phyloP scores from a whole-genome alignment of 1,140 invertebrate genomes.

The Mizuhopecten yessoensis region DNA sequence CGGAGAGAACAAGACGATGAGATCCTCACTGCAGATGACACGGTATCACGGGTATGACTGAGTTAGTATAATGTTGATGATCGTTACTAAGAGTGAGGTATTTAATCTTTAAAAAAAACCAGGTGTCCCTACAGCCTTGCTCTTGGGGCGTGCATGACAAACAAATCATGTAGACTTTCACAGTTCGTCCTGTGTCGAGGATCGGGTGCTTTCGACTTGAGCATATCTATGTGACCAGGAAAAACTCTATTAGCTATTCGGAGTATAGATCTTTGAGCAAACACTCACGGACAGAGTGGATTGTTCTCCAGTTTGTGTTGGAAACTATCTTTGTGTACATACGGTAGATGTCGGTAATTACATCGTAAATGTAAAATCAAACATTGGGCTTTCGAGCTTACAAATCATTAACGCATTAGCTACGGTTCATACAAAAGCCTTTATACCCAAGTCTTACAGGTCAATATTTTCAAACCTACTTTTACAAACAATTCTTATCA shows the following conservation, averaged over 20 bases:
- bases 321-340: conserved; percentile 16
- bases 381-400: neutral
- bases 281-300: conserved; percentile 23
- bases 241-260: neutral
- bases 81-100: neutral
- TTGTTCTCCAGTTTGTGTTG: conserved; percentile 26
- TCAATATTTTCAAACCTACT: no score
- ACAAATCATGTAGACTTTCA: neutral
- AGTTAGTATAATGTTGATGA: neutral
- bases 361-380: neutral
- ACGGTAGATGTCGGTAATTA: conserved; percentile 23
- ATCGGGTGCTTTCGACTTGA: neutral
- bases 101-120: neutral
- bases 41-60: neutral
- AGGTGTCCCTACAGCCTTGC: neutral
- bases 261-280: conserved; percentile 15
- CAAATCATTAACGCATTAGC: neutral
- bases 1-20: neutral
- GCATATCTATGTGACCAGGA: conserved; percentile 30
- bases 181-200: neutral
- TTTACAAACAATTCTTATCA: neutral
- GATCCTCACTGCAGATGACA: neutral
- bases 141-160: neutral
- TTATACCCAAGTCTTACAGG: neutral
- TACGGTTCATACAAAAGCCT: neutral